Evolutionary conservation across 2,113 vertebrate species (phyloP).

Genomic region (Mola mola): DNA sequence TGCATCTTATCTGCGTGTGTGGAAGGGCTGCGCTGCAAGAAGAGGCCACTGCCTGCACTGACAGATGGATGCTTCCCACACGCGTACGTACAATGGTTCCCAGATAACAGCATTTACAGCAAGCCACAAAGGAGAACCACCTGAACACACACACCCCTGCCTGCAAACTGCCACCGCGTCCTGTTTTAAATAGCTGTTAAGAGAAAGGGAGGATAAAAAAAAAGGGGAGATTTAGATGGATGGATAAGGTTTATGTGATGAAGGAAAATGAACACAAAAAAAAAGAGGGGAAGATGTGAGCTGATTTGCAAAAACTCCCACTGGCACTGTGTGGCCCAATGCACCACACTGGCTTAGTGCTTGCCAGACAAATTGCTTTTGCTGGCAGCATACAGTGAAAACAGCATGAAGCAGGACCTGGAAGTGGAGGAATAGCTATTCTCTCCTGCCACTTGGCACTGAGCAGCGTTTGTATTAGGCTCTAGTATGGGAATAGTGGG

Average conservation of each 20-base stretch:
- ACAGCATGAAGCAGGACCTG: conserved; percentile 53
- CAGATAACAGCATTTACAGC: conserved; percentile 64
- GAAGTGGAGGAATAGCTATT: conserved; percentile 42
- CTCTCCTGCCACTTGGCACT: conserved; percentile 44
- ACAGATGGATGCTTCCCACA: conserved; percentile 9
- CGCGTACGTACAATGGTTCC: conserved; percentile 51
- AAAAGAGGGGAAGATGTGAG: conserved; percentile 46
- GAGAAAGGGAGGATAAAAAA: background rate
- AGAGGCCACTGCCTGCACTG: conserved; percentile 43
- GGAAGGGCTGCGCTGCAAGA: conserved; percentile 15
- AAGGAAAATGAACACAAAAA: conserved; percentile 52
- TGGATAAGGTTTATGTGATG: conserved; percentile 43
- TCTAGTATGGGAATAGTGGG: conserved; percentile 24
- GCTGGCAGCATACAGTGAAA: conserved; percentile 57
- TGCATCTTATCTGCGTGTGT: conserved; percentile 67
- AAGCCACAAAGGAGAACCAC: conserved; percentile 42
- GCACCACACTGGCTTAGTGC: conserved; percentile 56
- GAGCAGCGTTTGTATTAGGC: conserved; percentile 25
- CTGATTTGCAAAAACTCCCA: conserved; percentile 54
- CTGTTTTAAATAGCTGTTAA: conserved; percentile 50
- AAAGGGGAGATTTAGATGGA: conserved; percentile 39
- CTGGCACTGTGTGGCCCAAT: conserved; percentile 40
- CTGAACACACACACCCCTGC: conserved; percentile 63
- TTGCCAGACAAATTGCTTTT: conserved; percentile 75
- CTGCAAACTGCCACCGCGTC: conserved; percentile 39